phyloP scores from a whole-genome alignment of 2,888 invertebrate species.

The Teleogryllus oceanicus region DNA sequence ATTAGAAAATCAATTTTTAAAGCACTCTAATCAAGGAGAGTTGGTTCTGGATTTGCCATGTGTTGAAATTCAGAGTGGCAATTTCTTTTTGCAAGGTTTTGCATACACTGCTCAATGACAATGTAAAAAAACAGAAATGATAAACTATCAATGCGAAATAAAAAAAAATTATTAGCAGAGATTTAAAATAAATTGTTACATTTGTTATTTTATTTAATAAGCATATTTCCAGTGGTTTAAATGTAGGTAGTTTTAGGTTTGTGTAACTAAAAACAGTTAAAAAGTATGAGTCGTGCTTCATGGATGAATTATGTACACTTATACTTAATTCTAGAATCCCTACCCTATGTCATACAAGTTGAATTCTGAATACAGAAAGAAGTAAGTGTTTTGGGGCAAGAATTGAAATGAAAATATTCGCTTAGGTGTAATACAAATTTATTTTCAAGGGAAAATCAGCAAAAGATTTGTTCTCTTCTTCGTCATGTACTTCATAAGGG shows the following conservation, averaged over 20 bases:
- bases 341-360: no score
- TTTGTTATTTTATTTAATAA: neutral
- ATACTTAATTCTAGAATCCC: neutral
- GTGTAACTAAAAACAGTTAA: no score
- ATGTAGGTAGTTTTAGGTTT: no score
- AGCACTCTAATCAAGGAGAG: neutral
- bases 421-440: no score
- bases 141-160: neutral
- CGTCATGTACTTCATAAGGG: no score
- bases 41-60: neutral
- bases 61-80: neutral
- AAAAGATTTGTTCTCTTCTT: no score
- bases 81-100: neutral
- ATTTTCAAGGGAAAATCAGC: no score
- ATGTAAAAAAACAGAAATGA: neutral
- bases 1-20: neutral
- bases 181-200: neutral
- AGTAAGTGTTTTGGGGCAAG: no score
- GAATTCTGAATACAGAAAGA: no score
- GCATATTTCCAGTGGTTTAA: neutral
- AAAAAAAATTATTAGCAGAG: neutral
- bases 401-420: no score
- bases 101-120: neutral
- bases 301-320: neutral
- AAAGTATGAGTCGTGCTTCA: neutral